phyloP scores from a whole-genome alignment of 1,140 invertebrate species.

The Acyrthosiphon pisum region DNA sequence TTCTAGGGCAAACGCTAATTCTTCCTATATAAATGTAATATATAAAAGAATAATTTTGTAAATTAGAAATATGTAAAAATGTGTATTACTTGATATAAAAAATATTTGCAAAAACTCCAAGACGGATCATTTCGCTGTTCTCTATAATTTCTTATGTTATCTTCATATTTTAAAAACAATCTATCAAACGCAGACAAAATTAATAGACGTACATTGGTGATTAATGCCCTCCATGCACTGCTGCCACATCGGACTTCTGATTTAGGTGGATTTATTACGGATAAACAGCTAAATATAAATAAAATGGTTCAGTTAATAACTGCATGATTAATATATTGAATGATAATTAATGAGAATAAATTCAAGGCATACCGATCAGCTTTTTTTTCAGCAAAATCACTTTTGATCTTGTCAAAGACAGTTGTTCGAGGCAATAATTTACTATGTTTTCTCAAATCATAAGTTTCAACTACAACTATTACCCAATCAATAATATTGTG shows the following conservation, averaged over 20 bases:
- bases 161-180: slow-evolving; percentile 85
- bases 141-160: slow-evolving; percentile 86
- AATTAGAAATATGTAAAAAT: background rate
- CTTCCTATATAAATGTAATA: slow-evolving; percentile 77
- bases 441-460: slow-evolving; percentile 89
- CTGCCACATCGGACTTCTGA: slow-evolving; percentile 86
- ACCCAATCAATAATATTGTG: slow-evolving; percentile 89
- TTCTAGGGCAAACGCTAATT: slow-evolving; percentile 93
- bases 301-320: background rate
- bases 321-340: background rate
- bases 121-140: slow-evolving; percentile 87
- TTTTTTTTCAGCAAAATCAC: slow-evolving; percentile 91
- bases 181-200: slow-evolving; percentile 88
- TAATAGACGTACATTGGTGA: slow-evolving; percentile 82
- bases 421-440: slow-evolving; percentile 91
- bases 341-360: background rate
- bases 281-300: slow-evolving; percentile 75
- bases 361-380: slow-evolving; percentile 70
- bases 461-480: slow-evolving; percentile 90
- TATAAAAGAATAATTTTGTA: background rate
- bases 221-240: slow-evolving; percentile 82
- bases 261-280: slow-evolving; percentile 88
- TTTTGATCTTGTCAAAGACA: slow-evolving; percentile 92
- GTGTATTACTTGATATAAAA: slow-evolving; percentile 80
- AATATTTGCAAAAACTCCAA: slow-evolving; percentile 96